Base-by-base conservation (phyloP, 1,140 invertebrate genomes). In the Drosophila serrata region DNA sequence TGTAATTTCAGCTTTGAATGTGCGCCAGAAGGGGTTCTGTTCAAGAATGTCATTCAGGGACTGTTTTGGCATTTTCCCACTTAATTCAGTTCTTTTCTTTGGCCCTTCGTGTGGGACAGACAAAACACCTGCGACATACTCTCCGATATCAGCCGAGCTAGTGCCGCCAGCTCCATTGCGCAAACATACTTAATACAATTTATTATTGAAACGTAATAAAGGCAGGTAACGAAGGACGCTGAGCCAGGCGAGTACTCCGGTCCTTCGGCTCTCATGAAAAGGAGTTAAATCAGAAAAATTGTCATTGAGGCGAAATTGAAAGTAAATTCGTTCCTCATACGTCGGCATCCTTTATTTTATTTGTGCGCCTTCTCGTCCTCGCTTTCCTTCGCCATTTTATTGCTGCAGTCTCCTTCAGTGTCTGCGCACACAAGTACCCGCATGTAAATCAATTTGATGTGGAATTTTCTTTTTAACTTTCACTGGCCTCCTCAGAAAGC, bases 171-270 rank as follows among this genome's bases (percentile, higher is more conserved):
- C 59, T 55, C 42, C 56, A 40, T 7, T 55, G 65, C 46, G 37
- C 59, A 51, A 65, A 75, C 62, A 76, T 56, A 73, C 79, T 74
- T 82, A 82, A 85, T 81, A 63, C 74, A 81, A 85, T 86, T 81
- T 74, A 78, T 77, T 78, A 75, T 67, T 74, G 82, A 78, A 78
- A 75, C 57, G 77, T 35, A 81, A 86, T 78, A 70, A 85, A 64
- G 27, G 33, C 40, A 65, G 43, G 35, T 37, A 75, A 49, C 33
- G 48, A 43, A 84, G 49, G 43, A 31, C 46, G 45, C 65, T 51
- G 19, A 59, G 27, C 48, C 46, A 51, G 12, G 17, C 29, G 6
- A 24, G n/a, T 13, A 17, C 49, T 13, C 17, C 57, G 13, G 31
- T 17, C 40, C 31, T 43, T 31, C 19, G 35, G 29, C 79, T 56